Conservation (phyloP, 2,113 vertebrate species). For the human (Homo sapiens) region DNA sequence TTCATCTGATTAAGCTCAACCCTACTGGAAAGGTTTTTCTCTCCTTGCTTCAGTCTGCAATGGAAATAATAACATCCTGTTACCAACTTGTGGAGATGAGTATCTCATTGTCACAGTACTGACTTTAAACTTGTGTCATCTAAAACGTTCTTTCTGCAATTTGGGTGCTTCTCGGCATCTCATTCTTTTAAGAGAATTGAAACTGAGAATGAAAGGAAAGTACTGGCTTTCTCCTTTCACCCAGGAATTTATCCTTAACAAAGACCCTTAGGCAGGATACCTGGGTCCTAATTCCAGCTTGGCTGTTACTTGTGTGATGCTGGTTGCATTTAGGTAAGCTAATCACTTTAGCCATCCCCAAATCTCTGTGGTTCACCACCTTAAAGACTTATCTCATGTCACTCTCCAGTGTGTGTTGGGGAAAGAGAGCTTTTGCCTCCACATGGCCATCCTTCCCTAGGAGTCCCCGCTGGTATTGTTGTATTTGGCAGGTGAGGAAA, state of each 20-base stretch:
- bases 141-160: neutral
- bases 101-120: neutral
- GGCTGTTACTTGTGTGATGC: neutral
- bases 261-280: neutral
- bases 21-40: neutral
- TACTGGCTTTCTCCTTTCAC: neutral
- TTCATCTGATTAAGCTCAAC: neutral
- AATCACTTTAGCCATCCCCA: neutral
- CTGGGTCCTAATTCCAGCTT: neutral
- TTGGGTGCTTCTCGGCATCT: neutral
- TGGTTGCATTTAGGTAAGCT: neutral
- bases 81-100: neutral
- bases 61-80: neutral
- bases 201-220: neutral
- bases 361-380: neutral
- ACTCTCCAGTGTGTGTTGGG: neutral
- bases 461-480: neutral
- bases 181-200: neutral
- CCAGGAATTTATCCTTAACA: neutral
- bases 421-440: neutral
- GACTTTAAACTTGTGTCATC: neutral
- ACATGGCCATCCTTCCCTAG: neutral
- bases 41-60: neutral
- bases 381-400: neutral
- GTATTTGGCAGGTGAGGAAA: neutral